Conservation (phyloP, 2,888 invertebrate genomes). For the Philaethria dido region DNA sequence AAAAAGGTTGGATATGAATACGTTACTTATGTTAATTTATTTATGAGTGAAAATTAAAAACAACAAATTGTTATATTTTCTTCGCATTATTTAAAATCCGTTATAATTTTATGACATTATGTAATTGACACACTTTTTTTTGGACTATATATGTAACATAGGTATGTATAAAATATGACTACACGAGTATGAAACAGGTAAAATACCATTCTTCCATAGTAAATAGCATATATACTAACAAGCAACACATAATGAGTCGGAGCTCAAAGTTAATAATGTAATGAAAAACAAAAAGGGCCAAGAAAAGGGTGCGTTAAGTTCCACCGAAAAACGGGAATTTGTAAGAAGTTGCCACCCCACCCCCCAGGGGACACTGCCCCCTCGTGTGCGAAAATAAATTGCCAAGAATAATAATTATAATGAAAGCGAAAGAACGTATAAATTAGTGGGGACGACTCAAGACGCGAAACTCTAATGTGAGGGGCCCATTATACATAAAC, state of each 20-base stretch:
- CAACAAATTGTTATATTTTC: background rate
- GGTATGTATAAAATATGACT: too few species aligned
- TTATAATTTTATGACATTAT: too few species aligned
- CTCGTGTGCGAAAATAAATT: constrained; percentile 84
- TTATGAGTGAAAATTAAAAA: background rate
- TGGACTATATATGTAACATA: too few species aligned
- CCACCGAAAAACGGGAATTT: constrained; percentile 84
- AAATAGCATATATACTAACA: constrained; percentile 65
- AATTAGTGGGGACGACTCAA: constrained; percentile 82
- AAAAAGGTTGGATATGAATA: constrained; percentile 48
- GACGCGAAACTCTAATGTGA: constrained; percentile 51
- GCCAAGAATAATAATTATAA: constrained; percentile 85
- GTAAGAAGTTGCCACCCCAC: constrained; percentile 76
- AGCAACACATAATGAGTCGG: constrained; percentile 73
- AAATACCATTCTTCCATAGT: background rate
- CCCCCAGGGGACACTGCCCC: constrained; percentile 67
- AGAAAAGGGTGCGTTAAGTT: constrained; percentile 84
- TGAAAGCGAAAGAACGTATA: constrained; percentile 84
- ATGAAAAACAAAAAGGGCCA: constrained; percentile 84
- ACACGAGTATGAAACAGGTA: background rate
- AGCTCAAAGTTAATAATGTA: constrained; percentile 82
- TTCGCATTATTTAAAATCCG: too few species aligned
- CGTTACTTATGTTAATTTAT: constrained; percentile 1
- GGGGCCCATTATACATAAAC: constrained; percentile 26
- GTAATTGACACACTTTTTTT: too few species aligned